Base-by-base conservation (phyloP, 1,140 invertebrate species). In the Schlechtendalia chinensis region DNA sequence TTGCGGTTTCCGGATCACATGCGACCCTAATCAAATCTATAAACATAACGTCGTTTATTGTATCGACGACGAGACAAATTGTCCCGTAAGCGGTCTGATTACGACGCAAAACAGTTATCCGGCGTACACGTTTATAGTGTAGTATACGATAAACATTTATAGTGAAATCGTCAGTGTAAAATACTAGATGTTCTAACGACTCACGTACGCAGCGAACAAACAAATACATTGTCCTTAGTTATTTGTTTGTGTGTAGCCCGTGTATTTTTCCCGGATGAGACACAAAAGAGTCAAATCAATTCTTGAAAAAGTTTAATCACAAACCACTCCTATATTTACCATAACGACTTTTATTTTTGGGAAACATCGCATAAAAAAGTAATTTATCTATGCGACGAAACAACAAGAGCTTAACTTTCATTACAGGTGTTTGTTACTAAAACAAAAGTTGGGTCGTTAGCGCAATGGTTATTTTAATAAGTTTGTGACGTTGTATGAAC, bases 371-470 rank as follows among this genome's bases (percentile, higher is more conserved):
- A 39, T 29, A 75, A 59, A 77, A 61, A 22, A 61, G 74, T 61
- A 24, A 77, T 77, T 77, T 45, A 61, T 45, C 39, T 27, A 47
- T 47, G 22, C 19, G 54, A 22, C 1, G 12, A 58, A 58, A 58
- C 14, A 61, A 22, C 6, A 16, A 77, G 19, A 39, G n/a, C 58
- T 75, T 75, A 58, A 77, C 74, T 77, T 32, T 58, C 56, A 77
- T 77, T 77, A 47, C 74, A 58, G 56, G 32, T 45, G 56, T 45
- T 77, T 77, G 32, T 61, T 77, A 24, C 27, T 77, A 61, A 77
- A 61, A 77, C 58, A 61, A 61, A 77, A 77, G 32, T 77, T 77
- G 12, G 56, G 22, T 77, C 14, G 56, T 61, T 71, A 71, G 22
- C 10, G 45, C 17, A 27, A 71, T 71, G 47, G 47, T 53, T 71